These are phyloP conservation scores for Acromyrmex echinatior DNA, from an alignment of 1,140 invertebrate genomes.

Conservation along the genomic window DNA sequence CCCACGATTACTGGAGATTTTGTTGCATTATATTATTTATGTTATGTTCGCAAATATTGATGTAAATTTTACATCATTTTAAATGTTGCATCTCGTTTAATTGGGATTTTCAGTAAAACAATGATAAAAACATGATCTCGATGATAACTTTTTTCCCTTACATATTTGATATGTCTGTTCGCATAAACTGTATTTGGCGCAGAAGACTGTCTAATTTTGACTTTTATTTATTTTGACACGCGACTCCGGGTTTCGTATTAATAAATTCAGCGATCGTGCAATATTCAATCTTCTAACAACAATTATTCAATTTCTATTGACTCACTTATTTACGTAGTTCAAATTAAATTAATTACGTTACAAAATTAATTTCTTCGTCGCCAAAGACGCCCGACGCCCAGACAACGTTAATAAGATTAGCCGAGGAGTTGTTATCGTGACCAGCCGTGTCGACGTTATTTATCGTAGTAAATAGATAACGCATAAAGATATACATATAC, in stretches of 20 bases:
- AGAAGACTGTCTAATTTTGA: background rate
- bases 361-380: background rate
- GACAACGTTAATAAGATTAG: background rate
- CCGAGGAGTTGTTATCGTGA: background rate
- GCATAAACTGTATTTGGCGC: background rate
- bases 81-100: background rate
- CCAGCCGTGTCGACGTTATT: background rate
- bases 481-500: background rate
- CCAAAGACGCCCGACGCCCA: background rate
- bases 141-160: background rate
- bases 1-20: background rate
- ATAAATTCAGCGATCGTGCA: background rate
- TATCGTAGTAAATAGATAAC: slow-evolving; percentile 5
- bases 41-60: slow-evolving; percentile 8
- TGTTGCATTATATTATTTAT: background rate
- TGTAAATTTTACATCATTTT: background rate
- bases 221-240: background rate
- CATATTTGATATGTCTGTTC: background rate
- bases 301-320: background rate
- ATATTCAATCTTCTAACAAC: background rate
- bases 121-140: too few species aligned
- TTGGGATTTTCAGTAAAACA: background rate
- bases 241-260: background rate
- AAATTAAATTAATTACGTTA: slow-evolving; percentile 5
- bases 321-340: background rate